A percentile compares a stretch with the other conserved stretches of the same genome.
These are phyloP conservation scores for Ceratothoa steindachneri DNA, from an alignment of 2,888 invertebrate species.

Conservation along the genomic window DNA sequence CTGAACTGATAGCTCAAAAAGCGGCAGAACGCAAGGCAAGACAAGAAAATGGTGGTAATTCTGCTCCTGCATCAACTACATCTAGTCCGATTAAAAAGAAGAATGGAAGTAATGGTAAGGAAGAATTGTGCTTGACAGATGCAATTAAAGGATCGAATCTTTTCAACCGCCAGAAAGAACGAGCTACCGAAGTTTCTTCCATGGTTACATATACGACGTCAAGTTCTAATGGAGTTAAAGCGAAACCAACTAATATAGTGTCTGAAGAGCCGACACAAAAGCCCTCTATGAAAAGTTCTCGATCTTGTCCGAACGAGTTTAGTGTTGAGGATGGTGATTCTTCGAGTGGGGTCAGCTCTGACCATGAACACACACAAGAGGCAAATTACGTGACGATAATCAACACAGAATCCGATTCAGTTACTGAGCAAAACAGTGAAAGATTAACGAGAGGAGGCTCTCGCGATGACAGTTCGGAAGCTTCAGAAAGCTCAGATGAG, in stretches of 20 bases:
- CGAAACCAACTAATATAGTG: not conserved
- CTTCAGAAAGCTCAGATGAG: constrained; percentile 49
- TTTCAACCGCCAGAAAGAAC: constrained; percentile 42
- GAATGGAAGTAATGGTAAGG: constrained; percentile 28
- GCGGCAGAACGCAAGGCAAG: constrained; percentile 49
- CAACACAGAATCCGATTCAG: constrained; percentile 55
- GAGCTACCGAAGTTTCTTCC: constrained; percentile 29
- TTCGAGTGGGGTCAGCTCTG: constrained; percentile 80
- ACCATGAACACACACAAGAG: constrained; percentile 61
- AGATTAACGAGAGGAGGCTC: constrained; percentile 46
- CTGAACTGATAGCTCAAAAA: constrained; percentile 50
- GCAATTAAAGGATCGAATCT: constrained; percentile 42
- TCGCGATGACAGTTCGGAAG: constrained; percentile 44
- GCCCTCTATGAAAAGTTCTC: constrained; percentile 73
- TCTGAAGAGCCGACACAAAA: constrained; percentile 27
- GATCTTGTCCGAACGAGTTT: constrained; percentile 80
- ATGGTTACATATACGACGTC: constrained; percentile 15
- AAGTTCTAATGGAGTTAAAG: not conserved
- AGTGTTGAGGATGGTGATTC: constrained; percentile 72
- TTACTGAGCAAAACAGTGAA: constrained; percentile 42
- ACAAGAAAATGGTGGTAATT: constrained; percentile 44
- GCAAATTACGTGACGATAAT: constrained; percentile 50
- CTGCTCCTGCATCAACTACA: constrained; percentile 32
- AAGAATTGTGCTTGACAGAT: constrained; percentile 25
- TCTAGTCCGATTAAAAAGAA: constrained; percentile 40